Evolutionary conservation across 2,113 vertebrate species (phyloP).

Genomic region (Plotosus lineatus): DNA sequence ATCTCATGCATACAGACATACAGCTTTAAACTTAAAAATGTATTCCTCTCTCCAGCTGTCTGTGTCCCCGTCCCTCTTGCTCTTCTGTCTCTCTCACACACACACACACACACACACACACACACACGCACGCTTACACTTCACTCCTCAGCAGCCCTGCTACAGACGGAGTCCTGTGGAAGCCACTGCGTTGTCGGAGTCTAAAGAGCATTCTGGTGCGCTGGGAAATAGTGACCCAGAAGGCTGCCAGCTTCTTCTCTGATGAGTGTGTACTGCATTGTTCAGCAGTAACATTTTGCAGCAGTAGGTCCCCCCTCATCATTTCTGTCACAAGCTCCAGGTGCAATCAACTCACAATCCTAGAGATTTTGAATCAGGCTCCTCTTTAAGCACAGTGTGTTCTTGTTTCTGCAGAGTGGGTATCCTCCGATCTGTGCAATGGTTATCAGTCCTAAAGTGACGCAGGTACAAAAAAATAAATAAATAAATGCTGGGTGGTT

Average conservation of each 20-base stretch:
- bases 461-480: conserved; percentile 5
- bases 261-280: conserved; percentile 59
- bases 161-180: conserved; percentile 66
- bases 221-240: conserved; percentile 68
- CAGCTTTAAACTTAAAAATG: not conserved
- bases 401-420: not conserved
- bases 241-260: conserved; percentile 71
- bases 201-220: conserved; percentile 67
- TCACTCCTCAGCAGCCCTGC: conserved; percentile 70
- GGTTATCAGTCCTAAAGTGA: conserved; percentile 26
- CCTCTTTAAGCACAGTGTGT: not conserved
- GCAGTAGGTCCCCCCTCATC: conserved; percentile 45
- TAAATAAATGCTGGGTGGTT: not conserved
- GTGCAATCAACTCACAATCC: conserved; percentile 21
- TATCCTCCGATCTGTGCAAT: not conserved
- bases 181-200: conserved; percentile 58
- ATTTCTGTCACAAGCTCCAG: conserved; percentile 11
- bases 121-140: conserved; percentile 53
- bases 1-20: not conserved
- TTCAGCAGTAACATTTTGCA: conserved; percentile 36
- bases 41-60: not conserved
- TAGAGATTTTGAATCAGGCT: not conserved
- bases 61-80: no score
- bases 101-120: conserved; percentile 12
- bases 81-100: not conserved